Conservation (phyloP, 2,888 invertebrate species). For the Clunio marinus region DNA sequence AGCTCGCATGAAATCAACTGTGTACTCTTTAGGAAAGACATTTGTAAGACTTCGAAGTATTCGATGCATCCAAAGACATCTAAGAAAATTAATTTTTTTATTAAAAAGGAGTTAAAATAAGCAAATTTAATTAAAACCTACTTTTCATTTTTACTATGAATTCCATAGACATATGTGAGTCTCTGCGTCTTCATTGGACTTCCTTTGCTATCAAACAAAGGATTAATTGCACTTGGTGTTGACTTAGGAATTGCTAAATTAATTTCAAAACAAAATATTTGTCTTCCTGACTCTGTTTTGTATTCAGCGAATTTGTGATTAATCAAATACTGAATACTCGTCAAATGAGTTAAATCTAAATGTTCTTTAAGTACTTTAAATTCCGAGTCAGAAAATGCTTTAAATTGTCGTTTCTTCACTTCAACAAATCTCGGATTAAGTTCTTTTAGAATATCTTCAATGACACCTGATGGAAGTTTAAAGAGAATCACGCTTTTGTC, state of each 20-base stretch:
- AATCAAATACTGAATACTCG: conserved; percentile 51
- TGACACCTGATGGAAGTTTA: conserved; percentile 55
- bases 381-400: conserved; percentile 69
- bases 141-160: conserved; percentile 36
- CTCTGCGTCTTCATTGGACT: conserved; percentile 46
- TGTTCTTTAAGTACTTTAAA: conserved; percentile 66
- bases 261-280: conserved; percentile 51
- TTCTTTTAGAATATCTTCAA: conserved; percentile 71
- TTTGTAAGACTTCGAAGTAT: conserved; percentile 68
- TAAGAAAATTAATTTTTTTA: too few relatives aligned
- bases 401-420: conserved; percentile 65
- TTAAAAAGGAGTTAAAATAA: too few relatives aligned
- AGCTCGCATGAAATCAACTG: conserved; percentile 66
- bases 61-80: conserved; percentile 71
- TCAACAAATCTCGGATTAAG: conserved; percentile 69
- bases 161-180: conserved; percentile 40
- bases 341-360: conserved; percentile 60
- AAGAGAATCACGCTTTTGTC: conserved; percentile 46
- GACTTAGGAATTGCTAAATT: conserved; percentile 49
- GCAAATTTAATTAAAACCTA: background rate
- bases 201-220: conserved; percentile 25
- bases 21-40: conserved; percentile 63
- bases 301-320: conserved; percentile 50
- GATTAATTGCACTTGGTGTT: conserved; percentile 47
- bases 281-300: conserved; percentile 47